Evolutionary conservation across 1,140 invertebrate genomes (phyloP), one percentile per base, ranked within the genome.

Genomic region (Drosophila pseudoananassae): DNA sequence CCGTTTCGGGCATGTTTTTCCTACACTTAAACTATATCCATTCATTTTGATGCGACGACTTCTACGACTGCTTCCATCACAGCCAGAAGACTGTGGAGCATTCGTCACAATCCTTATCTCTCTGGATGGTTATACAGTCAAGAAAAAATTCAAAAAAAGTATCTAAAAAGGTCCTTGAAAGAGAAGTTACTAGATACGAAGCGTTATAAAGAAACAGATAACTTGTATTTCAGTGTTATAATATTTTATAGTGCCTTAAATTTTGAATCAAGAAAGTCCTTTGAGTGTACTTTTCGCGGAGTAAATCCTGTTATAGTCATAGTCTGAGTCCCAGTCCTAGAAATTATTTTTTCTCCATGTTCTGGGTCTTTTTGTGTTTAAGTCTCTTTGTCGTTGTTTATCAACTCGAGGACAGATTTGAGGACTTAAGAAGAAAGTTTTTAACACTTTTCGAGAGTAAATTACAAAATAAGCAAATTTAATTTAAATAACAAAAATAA

Each of bases 1-100:
- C 71, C 80, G 71, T 68, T 84, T 72, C 65, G 71, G 71, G 53
- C 60, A 78, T 78, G 79, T 71, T 83, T 75, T 56, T 81, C 53
- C 31, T 78, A 56, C 63, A 70, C 58, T 74, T 61, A 75, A 76
- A 70, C 77, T 70, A 75, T 76, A 49, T 74, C 65, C 80, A 82
- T 83, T 74, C 47, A 70, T 82, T 82, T 74, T 63, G 65, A 69
- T 69, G 63, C 65, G 65, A 56, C 50, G 40, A 53, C 53, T 56
- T 52, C 59, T 57, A 27, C 43, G 55, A 55, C 68, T 56, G 47
- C 65, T 55, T 56, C 43, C 51, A 69, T 56, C 63, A 47, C 40
- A 56, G 50, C 25, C 63, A 69, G 15, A 38, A 68, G 61, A 55
- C 50, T 50, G 66, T 63, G 29, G 38, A 43, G 29, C 50, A 53